Base-by-base conservation (phyloP, 2,888 invertebrate species). In the Drosophila tanythrix region DNA sequence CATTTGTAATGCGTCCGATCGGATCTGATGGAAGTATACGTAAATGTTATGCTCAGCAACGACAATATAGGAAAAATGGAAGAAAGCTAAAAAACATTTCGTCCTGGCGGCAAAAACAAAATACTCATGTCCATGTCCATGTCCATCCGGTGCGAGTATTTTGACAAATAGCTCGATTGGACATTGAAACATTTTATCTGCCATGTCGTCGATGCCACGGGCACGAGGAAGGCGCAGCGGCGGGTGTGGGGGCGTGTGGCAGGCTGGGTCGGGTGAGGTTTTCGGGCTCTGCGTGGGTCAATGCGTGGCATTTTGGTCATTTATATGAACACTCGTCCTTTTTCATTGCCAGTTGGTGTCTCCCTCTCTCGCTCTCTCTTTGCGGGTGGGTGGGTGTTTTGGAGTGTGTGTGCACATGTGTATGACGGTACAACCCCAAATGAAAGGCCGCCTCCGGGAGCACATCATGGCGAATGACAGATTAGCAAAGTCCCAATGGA, bases 111-210 rank as follows among this genome's bases (percentile, higher is more conserved):
- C 36, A 71, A 56, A 62, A 69, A 56, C 62, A 81, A 82, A 76
- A 79, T 50, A 29, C 69, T 40, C 68, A 40, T 74, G 73, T 67
- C 61, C 57, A 72, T 68, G 57, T 79, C 65, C 72, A 55, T 71
- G 83, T 76, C 67, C 80, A 82, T 83, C 53, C 70, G 70, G 82
- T 74, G 78, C 65, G 74, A 89, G 85, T 84, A 87, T 90, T 91
- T 91, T 91, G 92, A 92, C 90, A 91, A 91, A 91, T 91, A 72
- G 82, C 85, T 77, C 88, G 90, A 91, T 92, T 90, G 91, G 92
- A 91, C 91, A 90, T 90, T 91, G 92, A 90, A 91, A 88, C 91
- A 91, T 91, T 91, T 92, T 90, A 92, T 92, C 89, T 89, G 85
- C 72, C 85, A 87, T 82, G 89, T 90, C 88, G 88, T 84, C 89